Conservation (phyloP, 2,797 vertebrate species). For the Myripristis jacobus region DNA sequence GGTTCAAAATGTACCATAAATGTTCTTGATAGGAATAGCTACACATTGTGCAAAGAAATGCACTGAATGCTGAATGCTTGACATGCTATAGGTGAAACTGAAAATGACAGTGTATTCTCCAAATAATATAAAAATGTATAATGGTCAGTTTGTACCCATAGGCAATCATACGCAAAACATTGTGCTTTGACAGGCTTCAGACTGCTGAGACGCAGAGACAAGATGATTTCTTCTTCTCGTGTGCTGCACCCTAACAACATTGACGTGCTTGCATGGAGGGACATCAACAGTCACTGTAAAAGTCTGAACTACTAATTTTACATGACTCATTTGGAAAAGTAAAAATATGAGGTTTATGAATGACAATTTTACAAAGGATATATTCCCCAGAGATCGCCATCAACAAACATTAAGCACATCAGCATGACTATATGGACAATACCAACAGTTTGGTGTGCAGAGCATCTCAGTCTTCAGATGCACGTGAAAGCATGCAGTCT, state of each 20-base stretch:
- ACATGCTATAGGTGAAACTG: too few relatives aligned
- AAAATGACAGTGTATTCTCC: too few relatives aligned
- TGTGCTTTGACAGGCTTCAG: too few relatives aligned
- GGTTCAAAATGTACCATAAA: constrained; percentile 20
- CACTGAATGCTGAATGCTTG: too few relatives aligned
- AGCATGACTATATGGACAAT: not conserved
- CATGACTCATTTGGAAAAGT: not conserved
- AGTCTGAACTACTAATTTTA: constrained; percentile 2
- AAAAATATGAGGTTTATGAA: not conserved
- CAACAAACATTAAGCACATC: not conserved
- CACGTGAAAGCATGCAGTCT: constrained; percentile 57
- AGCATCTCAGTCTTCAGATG: constrained; percentile 26
- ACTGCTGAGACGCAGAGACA: too few relatives aligned
- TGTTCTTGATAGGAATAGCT: not conserved
- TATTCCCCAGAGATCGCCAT: not conserved
- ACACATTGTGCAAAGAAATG: too few relatives aligned
- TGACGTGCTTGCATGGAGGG: not conserved
- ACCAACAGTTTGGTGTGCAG: constrained; percentile 2
- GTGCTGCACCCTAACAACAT: not conserved
- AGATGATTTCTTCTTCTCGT: not conserved
- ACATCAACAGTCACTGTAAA: not conserved
- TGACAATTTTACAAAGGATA: not conserved
- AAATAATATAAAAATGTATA: too few relatives aligned
- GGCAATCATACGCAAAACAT: too few relatives aligned
- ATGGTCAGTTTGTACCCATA: too few relatives aligned